phyloP scores from a whole-genome alignment of 2,113 vertebrate genomes.

The Serilophus lunatus region DNA sequence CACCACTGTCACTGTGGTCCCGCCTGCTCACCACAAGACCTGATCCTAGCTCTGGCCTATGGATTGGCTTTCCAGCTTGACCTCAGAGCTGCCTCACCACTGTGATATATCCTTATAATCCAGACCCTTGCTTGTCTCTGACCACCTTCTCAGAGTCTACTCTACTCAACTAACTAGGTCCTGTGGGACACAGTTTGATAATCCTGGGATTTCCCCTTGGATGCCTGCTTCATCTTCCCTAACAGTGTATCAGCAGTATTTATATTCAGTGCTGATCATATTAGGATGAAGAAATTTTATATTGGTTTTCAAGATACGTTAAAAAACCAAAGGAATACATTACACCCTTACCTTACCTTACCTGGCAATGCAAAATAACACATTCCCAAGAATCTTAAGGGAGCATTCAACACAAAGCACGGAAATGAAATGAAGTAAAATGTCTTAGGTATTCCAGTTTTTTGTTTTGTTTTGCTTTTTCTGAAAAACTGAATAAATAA shows the following conservation, averaged over 20 bases:
- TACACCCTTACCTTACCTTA: background rate
- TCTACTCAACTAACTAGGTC: background rate
- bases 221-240: background rate
- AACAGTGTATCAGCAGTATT: background rate
- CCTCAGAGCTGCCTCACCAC: background rate
- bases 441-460: background rate
- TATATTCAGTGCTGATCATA: background rate
- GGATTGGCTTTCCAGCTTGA: background rate
- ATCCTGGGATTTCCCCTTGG: background rate
- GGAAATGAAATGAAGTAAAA: background rate
- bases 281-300: background rate
- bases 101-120: background rate
- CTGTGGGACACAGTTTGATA: background rate
- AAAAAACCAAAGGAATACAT: background rate
- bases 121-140: background rate
- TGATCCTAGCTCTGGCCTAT: background rate
- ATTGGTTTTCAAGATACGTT: background rate
- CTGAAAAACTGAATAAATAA: background rate
- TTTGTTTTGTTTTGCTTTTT: background rate
- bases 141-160: background rate
- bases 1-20: background rate
- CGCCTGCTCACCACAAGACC: background rate
- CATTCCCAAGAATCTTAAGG: fast-evolving
- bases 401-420: background rate
- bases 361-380: background rate